A percentile compares a stretch with the other conserved stretches of the same genome.
phyloP scores from a whole-genome alignment of 2,113 vertebrate genomes.

The Cinclus cinclus region DNA sequence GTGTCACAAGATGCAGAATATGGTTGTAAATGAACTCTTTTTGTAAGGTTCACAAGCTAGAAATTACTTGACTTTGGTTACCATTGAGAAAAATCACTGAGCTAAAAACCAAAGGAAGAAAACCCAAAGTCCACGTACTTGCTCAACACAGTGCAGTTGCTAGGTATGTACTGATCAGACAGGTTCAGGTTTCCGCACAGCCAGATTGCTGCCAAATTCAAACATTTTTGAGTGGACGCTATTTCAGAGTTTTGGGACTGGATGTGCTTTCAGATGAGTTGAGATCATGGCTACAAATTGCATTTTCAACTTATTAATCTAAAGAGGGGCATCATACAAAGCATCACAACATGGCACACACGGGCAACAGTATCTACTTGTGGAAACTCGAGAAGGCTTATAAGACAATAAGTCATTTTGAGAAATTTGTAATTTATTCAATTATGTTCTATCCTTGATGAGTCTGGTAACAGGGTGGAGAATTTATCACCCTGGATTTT shows the following conservation, averaged over 20 bases:
- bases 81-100: slow-evolving; percentile 67
- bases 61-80: slow-evolving; percentile 50
- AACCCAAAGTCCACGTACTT: slow-evolving; percentile 22
- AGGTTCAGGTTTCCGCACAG: slow-evolving; percentile 31
- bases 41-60: slow-evolving; percentile 58
- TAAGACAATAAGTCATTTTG: not conserved
- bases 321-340: not conserved
- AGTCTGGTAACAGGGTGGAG: not conserved
- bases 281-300: not conserved
- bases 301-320: not conserved
- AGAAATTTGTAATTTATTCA: not conserved
- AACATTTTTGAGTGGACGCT: not conserved
- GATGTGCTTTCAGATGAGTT: not conserved
- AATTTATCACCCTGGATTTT: not conserved
- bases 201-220: not conserved
- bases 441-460: not conserved
- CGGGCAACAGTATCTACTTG: not conserved
- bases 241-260: not conserved
- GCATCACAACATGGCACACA: not conserved
- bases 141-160: slow-evolving; percentile 2
- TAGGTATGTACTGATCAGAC: not conserved
- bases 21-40: slow-evolving; percentile 55
- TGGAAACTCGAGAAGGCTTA: not conserved
- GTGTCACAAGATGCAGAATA: slow-evolving; percentile 53
- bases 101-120: not conserved